phyloP scores from a whole-genome alignment of 2,888 invertebrate species.

The Polyploca ridens region DNA sequence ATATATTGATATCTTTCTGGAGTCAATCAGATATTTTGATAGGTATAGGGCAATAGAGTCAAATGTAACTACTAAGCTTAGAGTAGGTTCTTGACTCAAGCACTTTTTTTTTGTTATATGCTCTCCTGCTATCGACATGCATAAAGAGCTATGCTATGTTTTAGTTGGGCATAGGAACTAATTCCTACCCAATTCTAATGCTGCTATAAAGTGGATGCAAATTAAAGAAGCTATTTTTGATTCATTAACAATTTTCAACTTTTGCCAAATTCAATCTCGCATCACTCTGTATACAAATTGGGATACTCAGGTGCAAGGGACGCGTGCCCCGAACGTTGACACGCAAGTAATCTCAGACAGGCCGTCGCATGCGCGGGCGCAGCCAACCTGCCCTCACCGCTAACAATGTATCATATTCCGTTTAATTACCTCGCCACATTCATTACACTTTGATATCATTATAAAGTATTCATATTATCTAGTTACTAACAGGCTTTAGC shows the following conservation, averaged over 20 bases:
- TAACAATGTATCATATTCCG: constrained; percentile 37
- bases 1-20: no score
- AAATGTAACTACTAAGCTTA: no score
- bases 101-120: no score
- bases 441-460: not conserved
- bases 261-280: not conserved
- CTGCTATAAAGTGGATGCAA: no score
- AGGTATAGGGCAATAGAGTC: no score
- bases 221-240: no score
- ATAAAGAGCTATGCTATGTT: no score
- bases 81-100: no score
- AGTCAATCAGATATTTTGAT: no score
- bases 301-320: constrained; percentile 42
- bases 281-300: not conserved
- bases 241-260: not conserved
- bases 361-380: constrained; percentile 18
- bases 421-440: constrained; percentile 25
- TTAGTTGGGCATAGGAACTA: no score
- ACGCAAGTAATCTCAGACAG: constrained; percentile 43
- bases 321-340: constrained; percentile 52
- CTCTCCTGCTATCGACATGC: no score
- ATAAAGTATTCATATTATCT: not conserved
- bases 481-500: not conserved
- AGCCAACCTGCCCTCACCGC: constrained; percentile 27
- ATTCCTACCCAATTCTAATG: no score